phyloP scores from a whole-genome alignment of 1,140 invertebrate species.

The Nautilus pompilius region DNA sequence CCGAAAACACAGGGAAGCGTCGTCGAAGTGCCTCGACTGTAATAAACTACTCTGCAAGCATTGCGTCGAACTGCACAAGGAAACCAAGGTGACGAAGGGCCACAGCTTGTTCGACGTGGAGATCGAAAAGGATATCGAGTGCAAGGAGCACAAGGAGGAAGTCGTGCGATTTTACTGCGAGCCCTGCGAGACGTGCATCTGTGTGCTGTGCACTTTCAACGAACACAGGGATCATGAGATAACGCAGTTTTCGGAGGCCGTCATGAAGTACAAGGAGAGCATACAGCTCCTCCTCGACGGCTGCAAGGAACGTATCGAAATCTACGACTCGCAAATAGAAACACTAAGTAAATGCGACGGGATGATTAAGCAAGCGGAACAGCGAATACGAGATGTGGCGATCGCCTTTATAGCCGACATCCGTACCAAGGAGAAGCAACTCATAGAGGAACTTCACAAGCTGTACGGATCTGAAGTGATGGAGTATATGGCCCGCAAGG shows the following conservation, averaged over 20 bases:
- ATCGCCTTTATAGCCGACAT: conserved; percentile 52
- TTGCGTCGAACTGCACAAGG: conserved; percentile 52
- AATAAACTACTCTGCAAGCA: conserved; percentile 55
- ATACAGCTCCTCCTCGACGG: conserved; percentile 45
- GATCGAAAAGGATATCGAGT: conserved; percentile 57
- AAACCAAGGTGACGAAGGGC: conserved; percentile 53
- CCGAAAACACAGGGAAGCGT: conserved; percentile 51
- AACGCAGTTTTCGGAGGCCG: conserved; percentile 52
- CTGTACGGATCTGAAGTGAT: conserved; percentile 52
- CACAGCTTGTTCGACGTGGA: conserved; percentile 57
- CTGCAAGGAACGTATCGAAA: conserved; percentile 49
- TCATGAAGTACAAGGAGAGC: conserved; percentile 52
- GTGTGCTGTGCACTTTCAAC: conserved; percentile 57
- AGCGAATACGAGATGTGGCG: conserved; percentile 49
- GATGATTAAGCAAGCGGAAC: conserved; percentile 49
- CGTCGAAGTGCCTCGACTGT: conserved; percentile 57
- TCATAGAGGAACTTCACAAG: conserved; percentile 53
- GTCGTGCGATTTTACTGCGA: conserved; percentile 57
- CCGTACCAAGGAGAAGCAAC: conserved; percentile 45
- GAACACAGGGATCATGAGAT: conserved; percentile 57
- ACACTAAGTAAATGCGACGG: conserved; percentile 43
- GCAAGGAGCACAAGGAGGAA: conserved; percentile 55
- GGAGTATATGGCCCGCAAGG: conserved; percentile 46
- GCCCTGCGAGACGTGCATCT: conserved; percentile 55
- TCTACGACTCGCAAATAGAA: conserved; percentile 46